phyloP scores from a whole-genome alignment of 2,888 invertebrate species.

The Leptinotarsa rubiginosa region DNA sequence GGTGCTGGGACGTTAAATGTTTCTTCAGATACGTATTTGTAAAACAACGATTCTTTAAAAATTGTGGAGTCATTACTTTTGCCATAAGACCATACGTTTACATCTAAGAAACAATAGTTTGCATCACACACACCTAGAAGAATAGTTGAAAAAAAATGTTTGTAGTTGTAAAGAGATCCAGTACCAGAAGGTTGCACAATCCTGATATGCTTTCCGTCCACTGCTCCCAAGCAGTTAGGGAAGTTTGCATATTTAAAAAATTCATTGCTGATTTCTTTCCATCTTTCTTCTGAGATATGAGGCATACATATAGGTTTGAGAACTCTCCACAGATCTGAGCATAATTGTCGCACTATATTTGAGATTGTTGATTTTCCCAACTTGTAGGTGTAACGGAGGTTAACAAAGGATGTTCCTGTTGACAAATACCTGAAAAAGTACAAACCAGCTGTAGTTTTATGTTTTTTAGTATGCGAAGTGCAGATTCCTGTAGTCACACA shows the following conservation, averaged over 20 bases:
- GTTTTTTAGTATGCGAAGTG: conserved; percentile 1
- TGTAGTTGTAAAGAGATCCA: background rate
- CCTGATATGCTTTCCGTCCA: background rate
- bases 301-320: conserved; percentile 13
- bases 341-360: conserved; percentile 21
- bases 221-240: background rate
- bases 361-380: conserved; percentile 16
- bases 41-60: conserved; percentile 16
- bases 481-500: background rate
- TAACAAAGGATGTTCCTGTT: background rate
- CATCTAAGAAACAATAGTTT: too few relatives aligned
- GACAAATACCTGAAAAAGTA: conserved; percentile 8
- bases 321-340: background rate
- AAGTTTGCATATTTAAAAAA: conserved; percentile 16
- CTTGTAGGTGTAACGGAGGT: conserved; percentile 2
- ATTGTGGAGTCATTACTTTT: conserved; percentile 13
- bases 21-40: conserved; percentile 6
- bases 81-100: conserved; percentile 7
- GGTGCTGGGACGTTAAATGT: background rate
- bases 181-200: background rate
- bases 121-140: background rate
- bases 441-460: background rate
- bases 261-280: conserved; percentile 9
- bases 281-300: conserved; percentile 7
- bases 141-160: conserved; percentile 13